Evolutionary conservation across 2,113 vertebrate genomes (phyloP).

Genomic region (Eretmochelys imbricata): DNA sequence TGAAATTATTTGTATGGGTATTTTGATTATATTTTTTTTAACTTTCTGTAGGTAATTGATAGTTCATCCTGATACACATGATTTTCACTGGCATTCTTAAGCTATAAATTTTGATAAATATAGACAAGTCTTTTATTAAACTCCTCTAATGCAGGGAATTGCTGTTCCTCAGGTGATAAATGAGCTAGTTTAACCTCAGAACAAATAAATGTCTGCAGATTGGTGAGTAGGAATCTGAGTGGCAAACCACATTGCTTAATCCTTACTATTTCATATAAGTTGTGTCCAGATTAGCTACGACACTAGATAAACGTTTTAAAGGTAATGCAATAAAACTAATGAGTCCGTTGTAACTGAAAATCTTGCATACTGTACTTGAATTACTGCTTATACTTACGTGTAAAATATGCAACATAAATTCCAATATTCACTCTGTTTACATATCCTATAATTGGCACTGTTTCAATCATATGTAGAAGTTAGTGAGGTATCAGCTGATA

Average conservation of each 20-base stretch:
- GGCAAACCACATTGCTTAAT: neutral
- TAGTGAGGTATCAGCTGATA: neutral
- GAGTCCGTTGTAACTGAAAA: neutral
- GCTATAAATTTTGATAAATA: neutral
- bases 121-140: neutral
- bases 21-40: neutral
- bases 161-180: neutral
- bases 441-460: neutral
- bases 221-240: neutral
- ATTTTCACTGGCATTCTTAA: neutral
- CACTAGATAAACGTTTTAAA: neutral
- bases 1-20: neutral
- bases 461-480: conserved; percentile 16
- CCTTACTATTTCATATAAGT: neutral
- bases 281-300: neutral
- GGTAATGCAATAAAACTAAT: neutral
- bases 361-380: neutral
- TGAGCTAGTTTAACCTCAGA: neutral
- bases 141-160: neutral
- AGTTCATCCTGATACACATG: conserved; percentile 10
- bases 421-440: conserved; percentile 32
- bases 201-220: neutral
- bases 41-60: conserved; percentile 8
- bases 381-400: neutral
- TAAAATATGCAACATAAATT: neutral